These are phyloP conservation scores for Anolis apletophallus DNA, from an alignment of 2,797 vertebrate species.

Conservation along the genomic window DNA sequence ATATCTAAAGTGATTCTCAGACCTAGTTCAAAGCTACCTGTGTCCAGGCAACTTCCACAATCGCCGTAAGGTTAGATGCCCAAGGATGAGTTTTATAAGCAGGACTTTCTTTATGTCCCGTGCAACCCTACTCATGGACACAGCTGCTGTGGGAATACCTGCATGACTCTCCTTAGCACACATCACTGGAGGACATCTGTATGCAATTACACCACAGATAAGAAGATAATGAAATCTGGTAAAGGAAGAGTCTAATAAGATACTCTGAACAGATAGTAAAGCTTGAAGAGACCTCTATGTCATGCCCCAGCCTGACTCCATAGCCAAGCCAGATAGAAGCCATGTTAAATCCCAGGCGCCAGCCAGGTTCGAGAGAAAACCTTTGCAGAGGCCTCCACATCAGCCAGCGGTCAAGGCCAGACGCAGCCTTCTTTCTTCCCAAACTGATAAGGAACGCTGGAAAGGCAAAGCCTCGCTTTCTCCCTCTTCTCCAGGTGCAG, in stretches of 20 bases:
- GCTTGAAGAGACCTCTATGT: not conserved
- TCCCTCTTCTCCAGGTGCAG: no score
- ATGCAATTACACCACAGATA: not conserved
- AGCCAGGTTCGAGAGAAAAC: no score
- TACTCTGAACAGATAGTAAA: not conserved
- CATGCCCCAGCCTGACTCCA: no score
- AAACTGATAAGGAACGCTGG: no score
- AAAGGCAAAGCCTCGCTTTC: no score
- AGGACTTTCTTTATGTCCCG: not conserved
- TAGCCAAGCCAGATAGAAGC: no score
- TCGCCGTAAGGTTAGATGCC: not conserved
- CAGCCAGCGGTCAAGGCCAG: no score
- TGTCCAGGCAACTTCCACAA: not conserved
- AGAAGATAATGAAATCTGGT: not conserved
- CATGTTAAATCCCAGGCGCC: no score
- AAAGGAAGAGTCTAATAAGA: not conserved
- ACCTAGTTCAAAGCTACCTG: not conserved
- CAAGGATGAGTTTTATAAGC: not conserved
- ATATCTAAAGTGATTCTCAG: not conserved
- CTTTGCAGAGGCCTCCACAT: no score
- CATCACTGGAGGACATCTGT: not conserved
- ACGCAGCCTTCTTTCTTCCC: no score
- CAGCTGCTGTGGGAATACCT: not conserved
- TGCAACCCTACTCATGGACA: no score
- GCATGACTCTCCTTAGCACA: no score